Conservation (phyloP, 2,797 vertebrate genomes). For the Liasis olivaceus region DNA sequence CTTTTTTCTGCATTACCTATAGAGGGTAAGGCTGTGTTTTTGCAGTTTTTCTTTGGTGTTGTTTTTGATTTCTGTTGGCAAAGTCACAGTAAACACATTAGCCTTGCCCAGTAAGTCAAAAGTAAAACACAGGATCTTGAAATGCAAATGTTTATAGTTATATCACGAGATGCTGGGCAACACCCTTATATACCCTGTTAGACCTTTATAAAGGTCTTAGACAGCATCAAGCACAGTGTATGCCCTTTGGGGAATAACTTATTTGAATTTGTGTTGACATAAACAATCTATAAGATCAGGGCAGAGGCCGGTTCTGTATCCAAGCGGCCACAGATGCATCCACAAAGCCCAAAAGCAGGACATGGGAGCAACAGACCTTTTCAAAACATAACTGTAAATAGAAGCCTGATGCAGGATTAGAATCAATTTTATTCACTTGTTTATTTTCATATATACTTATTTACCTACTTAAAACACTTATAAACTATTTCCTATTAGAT, state of each 20-base stretch:
- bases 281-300: background rate
- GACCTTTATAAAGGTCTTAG: background rate
- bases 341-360: background rate
- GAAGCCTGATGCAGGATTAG: background rate
- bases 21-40: background rate
- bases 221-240: background rate
- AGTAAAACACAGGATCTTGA: background rate
- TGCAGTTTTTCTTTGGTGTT: background rate
- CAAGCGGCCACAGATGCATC: background rate
- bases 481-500: background rate
- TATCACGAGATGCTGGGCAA: background rate
- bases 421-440: background rate
- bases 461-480: background rate
- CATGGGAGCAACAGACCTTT: background rate
- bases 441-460: background rate
- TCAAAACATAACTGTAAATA: background rate
- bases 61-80: background rate
- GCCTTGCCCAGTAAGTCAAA: background rate
- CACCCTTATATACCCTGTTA: background rate
- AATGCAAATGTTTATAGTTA: constrained; percentile 21
- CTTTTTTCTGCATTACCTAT: background rate
- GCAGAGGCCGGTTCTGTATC: background rate
- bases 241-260: background rate
- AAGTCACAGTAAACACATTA: background rate
- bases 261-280: background rate